Conservation (phyloP, 2,888 invertebrate species). For the Macaria liturata region DNA sequence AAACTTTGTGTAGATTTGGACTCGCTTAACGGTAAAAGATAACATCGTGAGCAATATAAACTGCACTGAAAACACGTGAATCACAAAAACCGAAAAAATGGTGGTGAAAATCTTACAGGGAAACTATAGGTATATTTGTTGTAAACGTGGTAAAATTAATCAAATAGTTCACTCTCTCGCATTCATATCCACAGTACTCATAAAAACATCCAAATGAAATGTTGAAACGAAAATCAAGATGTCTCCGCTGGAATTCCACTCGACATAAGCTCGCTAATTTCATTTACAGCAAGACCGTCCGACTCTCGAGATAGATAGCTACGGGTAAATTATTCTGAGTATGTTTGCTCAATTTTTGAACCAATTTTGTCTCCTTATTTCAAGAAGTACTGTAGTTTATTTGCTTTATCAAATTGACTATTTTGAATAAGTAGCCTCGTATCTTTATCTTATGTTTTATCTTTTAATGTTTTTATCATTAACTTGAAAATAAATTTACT, state of each 20-base stretch:
- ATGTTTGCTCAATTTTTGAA: constrained; percentile 23
- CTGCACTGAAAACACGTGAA: no score
- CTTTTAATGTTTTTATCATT: no score
- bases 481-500: no score
- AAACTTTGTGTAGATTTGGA: no score
- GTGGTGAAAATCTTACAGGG: no score
- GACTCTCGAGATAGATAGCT: constrained; percentile 16
- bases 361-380: constrained; percentile 15
- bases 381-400: constrained; percentile 9
- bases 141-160: no score
- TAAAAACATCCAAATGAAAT: constrained; percentile 37
- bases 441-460: no score
- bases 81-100: no score
- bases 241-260: constrained; percentile 22
- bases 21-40: no score
- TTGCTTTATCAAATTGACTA: constrained; percentile 5
- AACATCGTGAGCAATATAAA: no score
- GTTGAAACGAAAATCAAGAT: constrained; percentile 29
- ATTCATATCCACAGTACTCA: constrained; percentile 19
- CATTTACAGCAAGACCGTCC: constrained; percentile 31
- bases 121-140: no score
- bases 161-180: constrained; percentile 37
- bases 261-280: constrained; percentile 30
- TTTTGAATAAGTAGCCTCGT: constrained; percentile 3
- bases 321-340: constrained; percentile 26